Base-by-base conservation (phyloP, 2,888 invertebrate species). In the Xylocampa areola region DNA sequence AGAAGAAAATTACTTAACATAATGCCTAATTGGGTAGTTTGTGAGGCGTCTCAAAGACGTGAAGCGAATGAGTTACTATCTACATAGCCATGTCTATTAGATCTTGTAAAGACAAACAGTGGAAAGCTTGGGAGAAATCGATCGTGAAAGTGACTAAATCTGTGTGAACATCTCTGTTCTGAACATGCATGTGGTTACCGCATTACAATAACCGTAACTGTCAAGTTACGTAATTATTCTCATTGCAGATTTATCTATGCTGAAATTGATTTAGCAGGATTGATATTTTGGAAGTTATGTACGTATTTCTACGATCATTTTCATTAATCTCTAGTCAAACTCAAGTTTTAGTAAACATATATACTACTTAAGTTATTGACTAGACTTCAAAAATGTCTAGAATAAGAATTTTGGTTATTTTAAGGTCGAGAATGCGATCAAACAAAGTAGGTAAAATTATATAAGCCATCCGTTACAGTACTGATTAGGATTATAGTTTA, bases 111-210 rank as follows among this genome's bases (percentile, higher is more conserved):
- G 64, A 72, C 74, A 79, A 75, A 73, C 69, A 77, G 80, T 79
- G 80, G 82, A 87, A 83, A 87, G 85, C 81, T 77, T 76, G 72
- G 76, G 90, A 84, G 89, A 90, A 89, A 90, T 86, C 87, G 78
- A 86, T 84, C 84, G 88, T 80, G 90, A 91, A 90, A 90, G 89
- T 86, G 85, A 81, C 82, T 79, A 85, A 87, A 86, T 85, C 81
- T 82, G 75, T 83, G 84, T 82, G 84, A 87, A 80, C 71, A 78
- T 79, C 74, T 77, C 74, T 76, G 33, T 64, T 70, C 61, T 70
- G 35, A 62, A 64, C 55, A 61, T 68, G 49, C 51, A 54, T 59
- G 17, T 40, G 29, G 53, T 61, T 61, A 45, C 44, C 19, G 64
- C 63, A 57, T 51, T 48, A 65, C 36, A 44, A 30, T 49, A 64